Evolutionary conservation across 2,113 vertebrate species (phyloP).

Genomic region (Carettochelys insculpta): DNA sequence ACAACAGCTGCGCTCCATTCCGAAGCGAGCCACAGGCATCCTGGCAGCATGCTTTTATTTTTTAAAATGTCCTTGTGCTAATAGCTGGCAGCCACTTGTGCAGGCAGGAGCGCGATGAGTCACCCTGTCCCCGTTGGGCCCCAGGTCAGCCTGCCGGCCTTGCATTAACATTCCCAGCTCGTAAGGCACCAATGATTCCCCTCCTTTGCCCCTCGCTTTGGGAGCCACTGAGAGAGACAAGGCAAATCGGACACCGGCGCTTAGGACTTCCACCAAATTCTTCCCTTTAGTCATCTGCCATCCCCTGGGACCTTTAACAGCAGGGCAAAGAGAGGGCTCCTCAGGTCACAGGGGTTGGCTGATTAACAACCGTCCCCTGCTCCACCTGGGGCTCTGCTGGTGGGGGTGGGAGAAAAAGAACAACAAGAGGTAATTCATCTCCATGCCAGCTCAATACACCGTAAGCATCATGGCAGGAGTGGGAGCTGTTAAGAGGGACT

Average conservation of each 20-base stretch:
- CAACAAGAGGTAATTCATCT: no score
- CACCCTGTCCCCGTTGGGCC: neutral
- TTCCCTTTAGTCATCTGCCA: neutral
- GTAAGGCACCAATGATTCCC: neutral
- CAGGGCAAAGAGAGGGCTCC: no score
- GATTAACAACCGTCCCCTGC: no score
- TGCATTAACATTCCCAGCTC: neutral
- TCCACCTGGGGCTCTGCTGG: no score
- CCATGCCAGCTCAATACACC: no score
- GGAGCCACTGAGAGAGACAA: neutral
- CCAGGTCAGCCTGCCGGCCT: conserved; percentile 33
- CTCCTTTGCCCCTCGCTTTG: neutral
- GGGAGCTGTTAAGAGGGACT: neutral
- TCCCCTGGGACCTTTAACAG: no score
- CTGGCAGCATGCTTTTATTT: neutral
- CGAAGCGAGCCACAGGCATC: neutral
- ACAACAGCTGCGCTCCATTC: neutral
- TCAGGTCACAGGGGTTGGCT: no score
- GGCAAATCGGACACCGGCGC: neutral
- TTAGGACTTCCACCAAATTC: neutral
- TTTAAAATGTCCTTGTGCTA: neutral
- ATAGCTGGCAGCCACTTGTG: neutral
- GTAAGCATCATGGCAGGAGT: no score
- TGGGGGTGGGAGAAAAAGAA: no score
- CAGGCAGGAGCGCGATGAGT: neutral